These are phyloP conservation scores for Pipa parva DNA, from an alignment of 2,113 vertebrate species.

Conservation along the genomic window DNA sequence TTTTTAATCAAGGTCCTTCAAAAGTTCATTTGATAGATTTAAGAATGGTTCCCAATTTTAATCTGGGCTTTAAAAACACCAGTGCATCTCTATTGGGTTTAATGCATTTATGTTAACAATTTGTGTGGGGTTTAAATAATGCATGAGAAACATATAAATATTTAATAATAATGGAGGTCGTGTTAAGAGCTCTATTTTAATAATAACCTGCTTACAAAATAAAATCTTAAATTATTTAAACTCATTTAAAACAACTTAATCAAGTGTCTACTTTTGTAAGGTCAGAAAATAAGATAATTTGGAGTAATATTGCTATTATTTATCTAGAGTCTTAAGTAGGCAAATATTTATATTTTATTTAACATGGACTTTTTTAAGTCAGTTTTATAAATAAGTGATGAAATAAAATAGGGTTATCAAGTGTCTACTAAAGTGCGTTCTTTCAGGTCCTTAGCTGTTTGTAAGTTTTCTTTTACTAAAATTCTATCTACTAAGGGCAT, in stretches of 20 bases:
- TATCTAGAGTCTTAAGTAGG: slow-evolving; percentile 32
- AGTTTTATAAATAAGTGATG: too few relatives aligned
- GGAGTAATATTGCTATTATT: slow-evolving; percentile 54
- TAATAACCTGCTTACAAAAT: slow-evolving; percentile 57
- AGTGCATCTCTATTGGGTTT: slow-evolving; percentile 24
- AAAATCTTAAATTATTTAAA: slow-evolving; percentile 60
- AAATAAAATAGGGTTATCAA: too few relatives aligned
- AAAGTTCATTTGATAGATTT: not conserved
- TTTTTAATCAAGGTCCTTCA: not conserved
- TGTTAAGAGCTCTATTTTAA: slow-evolving; percentile 60
- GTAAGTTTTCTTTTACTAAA: too few relatives aligned
- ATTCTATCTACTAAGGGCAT: too few relatives aligned
- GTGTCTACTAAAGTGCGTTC: too few relatives aligned
- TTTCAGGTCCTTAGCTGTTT: too few relatives aligned
- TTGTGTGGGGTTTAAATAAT: slow-evolving; percentile 56
- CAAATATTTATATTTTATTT: slow-evolving; percentile 51
- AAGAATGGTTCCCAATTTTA: not conserved
- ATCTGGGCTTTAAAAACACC: slow-evolving; percentile 1
- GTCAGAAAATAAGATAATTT: slow-evolving; percentile 49
- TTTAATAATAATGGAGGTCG: slow-evolving; percentile 60
- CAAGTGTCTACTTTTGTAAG: slow-evolving; percentile 56
- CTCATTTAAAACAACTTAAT: slow-evolving; percentile 56
- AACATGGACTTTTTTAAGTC: too few relatives aligned
- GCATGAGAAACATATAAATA: slow-evolving; percentile 56
- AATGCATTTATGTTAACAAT: slow-evolving; percentile 42